Base-by-base conservation (phyloP, 1,140 invertebrate species). In the Pachypsylla venusta region DNA sequence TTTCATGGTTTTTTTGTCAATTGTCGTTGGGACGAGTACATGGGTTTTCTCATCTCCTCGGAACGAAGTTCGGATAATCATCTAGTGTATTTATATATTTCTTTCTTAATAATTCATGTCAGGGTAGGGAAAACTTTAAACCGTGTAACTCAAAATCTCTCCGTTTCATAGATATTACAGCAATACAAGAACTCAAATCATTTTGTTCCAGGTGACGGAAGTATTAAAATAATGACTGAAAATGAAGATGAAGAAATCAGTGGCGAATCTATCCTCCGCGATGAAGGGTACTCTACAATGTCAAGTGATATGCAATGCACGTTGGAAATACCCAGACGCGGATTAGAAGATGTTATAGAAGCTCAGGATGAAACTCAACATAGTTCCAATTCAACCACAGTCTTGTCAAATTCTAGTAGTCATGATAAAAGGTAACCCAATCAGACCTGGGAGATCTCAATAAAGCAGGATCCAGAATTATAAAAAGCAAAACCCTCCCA, bases 251-350 rank as follows among this genome's bases (percentile, higher is more conserved):
- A 62, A 53, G 61, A 62, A 53, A 58, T 62, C 12, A 62, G 61
- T 54, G 64, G 42, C 4, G 42, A 19, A 5, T 48, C 42, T 19
- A 22, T 48, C 7, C n/a, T 48, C 61, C 79, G 84, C 63, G 87
- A 89, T 71, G 87, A 91, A 71, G 87, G 87, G 1, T 91, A 91
- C 69, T 89, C 87, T 25, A 89, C 87, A 2, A 91, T 91, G 87
- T 89, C 87, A 1, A 88, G 85, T 65, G 87, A 91, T 68, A 84
- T 89, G 1, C 85, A 89, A 68, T 80, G 80, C 1, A 55, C 53
- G 12, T 26, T 42, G 1, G 82, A 85, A 63, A 77, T 77, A 0
- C 76, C 77, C 0, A 72, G 76, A 54, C 69, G 80, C 58, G 80
- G 79, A 3, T 69, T 84, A 2, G 82, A 83, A 57, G 82, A 84